These are phyloP conservation scores for Limosa lapponica DNA, from an alignment of 2,797 vertebrate species.

Conservation along the genomic window DNA sequence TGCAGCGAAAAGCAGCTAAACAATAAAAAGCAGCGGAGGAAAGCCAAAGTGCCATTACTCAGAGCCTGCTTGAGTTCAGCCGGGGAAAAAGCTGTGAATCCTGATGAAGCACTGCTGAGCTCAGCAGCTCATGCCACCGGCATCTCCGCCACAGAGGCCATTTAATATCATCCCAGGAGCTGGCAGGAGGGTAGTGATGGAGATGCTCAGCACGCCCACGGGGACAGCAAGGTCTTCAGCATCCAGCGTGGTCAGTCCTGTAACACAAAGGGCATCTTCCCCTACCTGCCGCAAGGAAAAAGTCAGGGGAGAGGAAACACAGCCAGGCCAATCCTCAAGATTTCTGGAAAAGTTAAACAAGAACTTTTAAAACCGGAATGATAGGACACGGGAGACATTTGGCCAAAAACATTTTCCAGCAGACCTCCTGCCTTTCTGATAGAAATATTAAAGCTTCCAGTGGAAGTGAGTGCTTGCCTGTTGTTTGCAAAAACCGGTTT, in stretches of 20 bases:
- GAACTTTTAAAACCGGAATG: not conserved
- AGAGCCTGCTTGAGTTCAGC: conserved; percentile 73
- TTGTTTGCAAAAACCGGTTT: not conserved
- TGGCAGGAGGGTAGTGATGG: conserved; percentile 33
- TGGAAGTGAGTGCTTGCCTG: not conserved
- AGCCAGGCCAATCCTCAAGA: too few species aligned
- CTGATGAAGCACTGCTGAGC: conserved; percentile 42
- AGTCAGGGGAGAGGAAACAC: not conserved
- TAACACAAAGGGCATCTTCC: conserved; percentile 71
- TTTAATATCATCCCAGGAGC: conserved; percentile 68
- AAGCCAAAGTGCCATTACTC: not conserved
- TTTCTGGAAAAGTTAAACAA: not conserved
- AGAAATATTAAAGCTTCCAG: not conserved
- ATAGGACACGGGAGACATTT: not conserved
- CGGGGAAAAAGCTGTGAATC: conserved; percentile 73
- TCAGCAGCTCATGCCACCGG: conserved; percentile 47
- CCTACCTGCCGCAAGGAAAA: conserved; percentile 48
- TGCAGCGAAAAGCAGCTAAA: not conserved
- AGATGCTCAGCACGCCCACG: conserved; percentile 64
- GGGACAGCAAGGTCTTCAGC: conserved; percentile 69
- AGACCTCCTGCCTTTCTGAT: not conserved
- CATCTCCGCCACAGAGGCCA: conserved; percentile 57
- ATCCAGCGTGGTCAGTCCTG: conserved; percentile 60
- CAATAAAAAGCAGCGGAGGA: not conserved
- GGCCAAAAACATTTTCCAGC: not conserved